Evolutionary conservation across 2,797 vertebrate genomes (phyloP).

Genomic region (Acanthurus tractus): DNA sequence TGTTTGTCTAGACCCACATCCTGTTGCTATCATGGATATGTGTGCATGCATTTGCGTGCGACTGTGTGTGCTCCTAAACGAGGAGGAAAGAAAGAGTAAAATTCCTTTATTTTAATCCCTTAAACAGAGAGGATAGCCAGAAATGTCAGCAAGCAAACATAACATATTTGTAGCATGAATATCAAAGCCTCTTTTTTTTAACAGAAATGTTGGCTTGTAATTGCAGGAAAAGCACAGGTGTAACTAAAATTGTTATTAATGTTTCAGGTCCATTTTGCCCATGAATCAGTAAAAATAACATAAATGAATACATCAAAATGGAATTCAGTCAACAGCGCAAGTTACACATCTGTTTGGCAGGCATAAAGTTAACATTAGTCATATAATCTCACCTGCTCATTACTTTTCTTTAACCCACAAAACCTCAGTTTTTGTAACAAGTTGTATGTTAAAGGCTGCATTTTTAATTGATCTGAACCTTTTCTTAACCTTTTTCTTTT

Average conservation of each 20-base stretch:
- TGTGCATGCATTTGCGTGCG: not conserved
- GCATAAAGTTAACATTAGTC: not conserved
- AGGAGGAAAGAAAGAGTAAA: slow-evolving; percentile 3
- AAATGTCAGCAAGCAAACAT: not conserved
- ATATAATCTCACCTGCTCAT: not conserved
- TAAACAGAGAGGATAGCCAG: not conserved
- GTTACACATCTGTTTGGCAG: not conserved
- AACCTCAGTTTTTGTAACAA: not conserved
- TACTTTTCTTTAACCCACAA: not conserved
- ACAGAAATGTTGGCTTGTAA: slow-evolving; percentile 1
- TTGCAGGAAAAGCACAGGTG: not conserved
- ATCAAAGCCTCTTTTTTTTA: not conserved
- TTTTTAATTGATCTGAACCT: not conserved
- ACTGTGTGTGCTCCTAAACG: slow-evolving; percentile 7
- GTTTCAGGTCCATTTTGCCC: not conserved
- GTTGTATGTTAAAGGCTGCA: not conserved
- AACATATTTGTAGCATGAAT: not conserved
- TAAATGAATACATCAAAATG: not conserved
- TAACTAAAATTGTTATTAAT: not conserved
- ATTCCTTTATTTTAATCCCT: slow-evolving; percentile 6
- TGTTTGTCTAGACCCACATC: slow-evolving; percentile 73
- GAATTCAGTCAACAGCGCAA: not conserved
- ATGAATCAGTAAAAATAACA: not conserved
- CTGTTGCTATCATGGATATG: slow-evolving; percentile 65
- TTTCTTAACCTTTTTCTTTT: not conserved